Evolutionary conservation across 2,113 vertebrate species (phyloP).

Genomic region (Lamprologus tigripictilis): DNA sequence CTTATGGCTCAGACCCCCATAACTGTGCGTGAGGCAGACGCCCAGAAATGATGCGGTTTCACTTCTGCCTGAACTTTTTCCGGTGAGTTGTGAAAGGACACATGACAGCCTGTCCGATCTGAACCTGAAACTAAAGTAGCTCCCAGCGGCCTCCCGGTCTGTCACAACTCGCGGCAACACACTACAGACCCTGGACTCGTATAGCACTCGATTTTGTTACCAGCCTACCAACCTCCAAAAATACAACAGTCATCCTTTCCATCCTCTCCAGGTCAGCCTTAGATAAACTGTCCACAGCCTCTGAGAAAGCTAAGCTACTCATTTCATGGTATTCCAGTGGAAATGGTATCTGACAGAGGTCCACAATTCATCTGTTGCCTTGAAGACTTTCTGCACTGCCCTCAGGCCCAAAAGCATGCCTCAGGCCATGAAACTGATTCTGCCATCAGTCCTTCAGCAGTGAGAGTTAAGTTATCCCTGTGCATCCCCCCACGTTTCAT

Average conservation of each 20-base stretch:
- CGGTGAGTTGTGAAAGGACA: not conserved
- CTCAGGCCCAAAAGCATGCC: not conserved
- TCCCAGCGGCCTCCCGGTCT: rapidly evolving
- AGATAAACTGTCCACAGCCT: not conserved
- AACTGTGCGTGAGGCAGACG: rapidly evolving
- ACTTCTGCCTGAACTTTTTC: not conserved
- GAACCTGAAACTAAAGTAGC: not conserved
- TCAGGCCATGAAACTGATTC: not conserved
- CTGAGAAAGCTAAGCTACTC: not conserved
- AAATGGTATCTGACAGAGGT: rapidly evolving
- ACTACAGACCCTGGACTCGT: rapidly evolving
- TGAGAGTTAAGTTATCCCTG: not conserved
- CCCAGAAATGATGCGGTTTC: not conserved
- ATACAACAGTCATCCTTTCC: not conserved
- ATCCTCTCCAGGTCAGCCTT: not conserved
- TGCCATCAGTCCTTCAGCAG: not conserved
- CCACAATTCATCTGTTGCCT: not conserved
- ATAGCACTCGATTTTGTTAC: not conserved
- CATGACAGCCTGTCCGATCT: rapidly evolving
- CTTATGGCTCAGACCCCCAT: not conserved
- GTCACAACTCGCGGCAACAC: rapidly evolving
- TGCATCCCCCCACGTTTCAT: rapidly evolving
- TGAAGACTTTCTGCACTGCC: not conserved
- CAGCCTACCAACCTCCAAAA: not conserved
- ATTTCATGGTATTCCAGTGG: not conserved